These are phyloP conservation scores for Xylocampa areola DNA, from an alignment of 2,888 invertebrate species.

Conservation along the genomic window DNA sequence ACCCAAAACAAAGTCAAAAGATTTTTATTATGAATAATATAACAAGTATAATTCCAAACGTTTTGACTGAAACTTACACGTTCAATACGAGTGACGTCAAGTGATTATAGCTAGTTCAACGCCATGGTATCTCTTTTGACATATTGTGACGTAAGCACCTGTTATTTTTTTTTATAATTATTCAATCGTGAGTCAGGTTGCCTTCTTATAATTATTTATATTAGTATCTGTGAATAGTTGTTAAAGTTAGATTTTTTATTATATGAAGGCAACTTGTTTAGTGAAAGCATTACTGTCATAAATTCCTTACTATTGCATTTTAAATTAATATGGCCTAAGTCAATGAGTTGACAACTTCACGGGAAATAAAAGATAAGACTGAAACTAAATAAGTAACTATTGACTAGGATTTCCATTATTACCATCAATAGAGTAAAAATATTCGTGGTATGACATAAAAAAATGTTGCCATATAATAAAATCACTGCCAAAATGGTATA, in stretches of 20 bases:
- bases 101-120: conserved; percentile 63
- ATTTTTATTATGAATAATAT: not conserved
- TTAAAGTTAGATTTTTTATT: not conserved
- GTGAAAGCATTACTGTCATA: conserved; percentile 49
- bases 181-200: conserved; percentile 35
- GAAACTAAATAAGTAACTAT: too few species aligned
- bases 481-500: not conserved
- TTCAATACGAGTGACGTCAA: conserved; percentile 66
- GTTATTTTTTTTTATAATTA: conserved; percentile 40
- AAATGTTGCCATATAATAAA: conserved; percentile 10
- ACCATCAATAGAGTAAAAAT: too few species aligned
- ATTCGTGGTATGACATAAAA: too few species aligned
- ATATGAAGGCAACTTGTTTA: conserved; percentile 42
- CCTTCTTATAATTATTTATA: conserved; percentile 28
- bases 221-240: not conserved
- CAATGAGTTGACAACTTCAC: too few species aligned
- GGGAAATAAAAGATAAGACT: too few species aligned
- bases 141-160: conserved; percentile 47
- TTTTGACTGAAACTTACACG: conserved; percentile 57
- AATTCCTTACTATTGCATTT: not conserved
- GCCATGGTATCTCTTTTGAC: conserved; percentile 42
- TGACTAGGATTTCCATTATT: too few species aligned
- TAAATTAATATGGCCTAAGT: not conserved
- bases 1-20: not conserved
- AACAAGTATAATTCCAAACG: conserved; percentile 3